These are phyloP conservation scores for Manis crassicaudata DNA, from an alignment of 2,797 vertebrate species.

Conservation along the genomic window DNA sequence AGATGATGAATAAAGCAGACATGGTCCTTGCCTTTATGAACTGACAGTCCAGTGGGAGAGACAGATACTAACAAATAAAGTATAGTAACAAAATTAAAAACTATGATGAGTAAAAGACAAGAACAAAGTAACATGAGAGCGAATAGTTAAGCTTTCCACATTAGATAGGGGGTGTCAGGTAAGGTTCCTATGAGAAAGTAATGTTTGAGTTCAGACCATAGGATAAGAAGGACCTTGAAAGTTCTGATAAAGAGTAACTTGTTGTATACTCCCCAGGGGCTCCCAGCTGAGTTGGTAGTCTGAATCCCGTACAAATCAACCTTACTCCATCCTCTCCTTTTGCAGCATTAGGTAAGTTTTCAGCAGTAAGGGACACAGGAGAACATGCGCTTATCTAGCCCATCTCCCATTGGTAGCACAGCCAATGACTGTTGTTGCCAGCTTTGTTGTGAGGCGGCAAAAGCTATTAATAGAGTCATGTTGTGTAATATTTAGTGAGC, in stretches of 20 bases:
- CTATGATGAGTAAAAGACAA: neutral
- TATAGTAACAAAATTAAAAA: constrained; percentile 36
- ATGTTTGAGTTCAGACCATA: constrained; percentile 20
- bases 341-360: constrained; percentile 3
- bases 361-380: neutral
- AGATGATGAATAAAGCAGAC: constrained; percentile 53
- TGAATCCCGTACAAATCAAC: neutral
- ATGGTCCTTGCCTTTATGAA: constrained; percentile 10
- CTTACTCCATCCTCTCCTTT: neutral
- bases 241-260: neutral
- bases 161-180: neutral
- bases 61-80: constrained; percentile 38
- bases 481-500: constrained; percentile 62
- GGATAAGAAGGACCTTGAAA: constrained; percentile 24
- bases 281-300: neutral
- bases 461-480: constrained; percentile 56
- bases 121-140: neutral
- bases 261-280: neutral
- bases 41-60: constrained; percentile 24
- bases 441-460: constrained; percentile 47
- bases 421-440: neutral
- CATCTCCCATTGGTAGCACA: neutral
- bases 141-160: neutral
- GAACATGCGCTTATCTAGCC: neutral
- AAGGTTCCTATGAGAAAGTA: neutral